These are phyloP conservation scores for Drosophila parvula DNA, from an alignment of 1,140 invertebrate species.

Conservation along the genomic window DNA sequence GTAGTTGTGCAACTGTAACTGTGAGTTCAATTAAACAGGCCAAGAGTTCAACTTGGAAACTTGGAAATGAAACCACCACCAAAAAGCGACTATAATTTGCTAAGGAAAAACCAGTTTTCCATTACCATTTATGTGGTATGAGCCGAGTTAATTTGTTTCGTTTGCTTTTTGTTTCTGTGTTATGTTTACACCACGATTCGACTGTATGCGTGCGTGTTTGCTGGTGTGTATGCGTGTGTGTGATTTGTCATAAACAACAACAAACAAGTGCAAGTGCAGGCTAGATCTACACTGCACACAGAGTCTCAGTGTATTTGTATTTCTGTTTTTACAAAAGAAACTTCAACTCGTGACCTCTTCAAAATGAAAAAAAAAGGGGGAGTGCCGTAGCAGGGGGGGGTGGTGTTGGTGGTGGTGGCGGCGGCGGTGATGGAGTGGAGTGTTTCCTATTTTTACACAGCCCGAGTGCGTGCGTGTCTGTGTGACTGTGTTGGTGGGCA, in stretches of 20 bases:
- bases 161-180: constrained; percentile 39
- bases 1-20: constrained; percentile 72
- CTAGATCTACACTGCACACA: constrained; percentile 22
- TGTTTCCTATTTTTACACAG: constrained; percentile 75
- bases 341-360: constrained; percentile 80
- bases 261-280: constrained; percentile 59
- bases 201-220: constrained; percentile 20
- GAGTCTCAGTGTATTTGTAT: not conserved
- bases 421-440: constrained; percentile 24
- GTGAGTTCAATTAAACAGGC: constrained; percentile 71
- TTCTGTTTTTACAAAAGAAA: constrained; percentile 41
- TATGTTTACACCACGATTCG: constrained; percentile 32
- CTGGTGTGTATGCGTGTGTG: constrained; percentile 19
- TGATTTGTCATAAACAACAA: constrained; percentile 63
- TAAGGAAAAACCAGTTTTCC: constrained; percentile 55
- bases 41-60: constrained; percentile 57
- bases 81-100: constrained; percentile 40
- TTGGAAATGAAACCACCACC: constrained; percentile 53
- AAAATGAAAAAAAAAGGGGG: constrained; percentile 1
- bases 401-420: constrained; percentile 9
- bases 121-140: constrained; percentile 37
- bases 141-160: constrained; percentile 50
- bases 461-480: constrained; percentile 29
- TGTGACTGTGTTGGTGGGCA: constrained; percentile 48
- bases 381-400: constrained; percentile 9